These are phyloP conservation scores for Ichneumoninae sp. DNA, from an alignment of 2,888 invertebrate species.

Conservation along the genomic window DNA sequence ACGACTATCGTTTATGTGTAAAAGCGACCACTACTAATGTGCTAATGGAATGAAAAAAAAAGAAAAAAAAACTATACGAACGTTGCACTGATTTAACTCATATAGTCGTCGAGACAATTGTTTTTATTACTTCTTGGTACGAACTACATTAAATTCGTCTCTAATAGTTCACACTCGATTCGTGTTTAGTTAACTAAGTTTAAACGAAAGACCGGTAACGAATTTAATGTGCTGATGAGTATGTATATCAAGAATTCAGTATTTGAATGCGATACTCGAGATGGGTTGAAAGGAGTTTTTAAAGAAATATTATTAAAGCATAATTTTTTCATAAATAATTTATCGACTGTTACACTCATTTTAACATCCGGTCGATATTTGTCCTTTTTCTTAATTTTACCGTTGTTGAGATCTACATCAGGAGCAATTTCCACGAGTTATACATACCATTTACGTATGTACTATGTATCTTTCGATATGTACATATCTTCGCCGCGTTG, in stretches of 20 bases:
- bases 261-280: slow-evolving; percentile 66
- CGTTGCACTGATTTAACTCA: slow-evolving; percentile 47
- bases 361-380: not conserved
- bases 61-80: slow-evolving; percentile 40
- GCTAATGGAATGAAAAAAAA: slow-evolving; percentile 37
- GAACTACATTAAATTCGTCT: not conserved
- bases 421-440: not conserved
- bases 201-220: slow-evolving; percentile 21
- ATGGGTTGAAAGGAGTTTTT: slow-evolving; percentile 43
- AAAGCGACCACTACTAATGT: slow-evolving; percentile 35
- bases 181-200: slow-evolving; percentile 16
- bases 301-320: slow-evolving; percentile 59
- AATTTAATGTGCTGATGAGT: slow-evolving; percentile 25
- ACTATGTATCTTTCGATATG: slow-evolving; percentile 17
- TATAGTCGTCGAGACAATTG: slow-evolving; percentile 32
- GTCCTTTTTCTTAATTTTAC: not conserved
- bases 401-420: not conserved
- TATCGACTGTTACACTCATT: slow-evolving; percentile 34
- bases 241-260: slow-evolving; percentile 61
- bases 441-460: not conserved
- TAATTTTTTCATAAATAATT: slow-evolving; percentile 68
- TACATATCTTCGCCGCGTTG: slow-evolving; percentile 9
- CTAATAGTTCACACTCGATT: not conserved
- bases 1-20: slow-evolving; percentile 51
- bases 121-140: slow-evolving; percentile 17